These are phyloP conservation scores for Centruroides sculpturatus DNA, from an alignment of 1,140 invertebrate species.

Conservation along the genomic window DNA sequence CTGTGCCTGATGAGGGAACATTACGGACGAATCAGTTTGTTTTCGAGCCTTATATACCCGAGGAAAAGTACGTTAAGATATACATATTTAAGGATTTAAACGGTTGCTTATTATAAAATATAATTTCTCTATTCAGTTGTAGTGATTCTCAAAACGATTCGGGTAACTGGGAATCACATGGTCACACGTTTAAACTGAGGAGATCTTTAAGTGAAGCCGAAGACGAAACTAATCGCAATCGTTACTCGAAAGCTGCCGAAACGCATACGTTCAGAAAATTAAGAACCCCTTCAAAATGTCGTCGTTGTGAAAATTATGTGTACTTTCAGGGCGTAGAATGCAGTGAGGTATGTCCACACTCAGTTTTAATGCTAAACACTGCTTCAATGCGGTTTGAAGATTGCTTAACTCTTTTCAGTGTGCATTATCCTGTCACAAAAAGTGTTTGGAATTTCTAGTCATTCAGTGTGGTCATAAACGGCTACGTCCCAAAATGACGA, in stretches of 20 bases:
- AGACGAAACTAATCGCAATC: background rate
- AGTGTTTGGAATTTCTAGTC: slow-evolving; percentile 32
- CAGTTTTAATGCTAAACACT: background rate
- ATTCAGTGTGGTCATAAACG: slow-evolving; percentile 30
- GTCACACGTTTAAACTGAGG: too few relatives aligned
- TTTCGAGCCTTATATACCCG: too few relatives aligned
- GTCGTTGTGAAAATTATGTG: slow-evolving; percentile 3
- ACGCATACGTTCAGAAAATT: slow-evolving; percentile 32
- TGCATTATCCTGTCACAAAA: slow-evolving; percentile 33
- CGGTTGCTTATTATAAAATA: too few relatives aligned
- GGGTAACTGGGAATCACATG: too few relatives aligned
- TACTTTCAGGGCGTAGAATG: slow-evolving; percentile 36
- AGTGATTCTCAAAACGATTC: too few relatives aligned
- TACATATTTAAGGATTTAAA: too few relatives aligned
- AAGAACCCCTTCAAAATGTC: slow-evolving; percentile 31
- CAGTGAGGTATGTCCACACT: slow-evolving; percentile 24
- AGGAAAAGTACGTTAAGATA: background rate
- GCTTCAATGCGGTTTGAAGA: background rate
- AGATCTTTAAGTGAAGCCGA: too few relatives aligned
- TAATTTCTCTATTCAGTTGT: too few relatives aligned
- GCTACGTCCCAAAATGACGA: slow-evolving; percentile 30
- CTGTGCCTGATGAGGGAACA: too few relatives aligned
- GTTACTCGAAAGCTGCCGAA: slow-evolving; percentile 25
- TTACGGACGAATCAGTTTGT: too few relatives aligned
- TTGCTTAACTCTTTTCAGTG: slow-evolving; percentile 23